A percentile compares a stretch with the other conserved stretches of the same genome.
These are phyloP conservation scores for Drosophila quadrilineata DNA, from an alignment of 1,140 invertebrate genomes.

Conservation along the genomic window DNA sequence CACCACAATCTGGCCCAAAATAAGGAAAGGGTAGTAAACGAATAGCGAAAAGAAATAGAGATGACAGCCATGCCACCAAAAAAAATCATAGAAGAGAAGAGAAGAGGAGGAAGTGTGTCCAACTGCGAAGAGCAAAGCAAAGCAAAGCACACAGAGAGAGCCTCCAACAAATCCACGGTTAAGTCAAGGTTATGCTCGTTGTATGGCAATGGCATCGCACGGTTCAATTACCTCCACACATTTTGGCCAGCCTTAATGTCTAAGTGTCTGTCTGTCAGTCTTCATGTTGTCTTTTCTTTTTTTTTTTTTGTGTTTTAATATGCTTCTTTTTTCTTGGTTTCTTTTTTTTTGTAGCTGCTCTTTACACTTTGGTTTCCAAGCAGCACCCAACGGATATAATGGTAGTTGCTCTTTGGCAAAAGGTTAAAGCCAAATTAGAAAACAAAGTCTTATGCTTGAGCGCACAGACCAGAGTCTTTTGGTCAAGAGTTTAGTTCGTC, in stretches of 20 bases:
- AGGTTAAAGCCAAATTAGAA: slow-evolving; percentile 72
- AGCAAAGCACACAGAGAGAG: too few species aligned
- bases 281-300: neutral
- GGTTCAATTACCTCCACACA: slow-evolving; percentile 67
- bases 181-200: slow-evolving; percentile 58
- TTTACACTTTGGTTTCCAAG: neutral
- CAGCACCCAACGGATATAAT: slow-evolving; percentile 33
- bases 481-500: slow-evolving; percentile 24
- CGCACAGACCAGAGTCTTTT: slow-evolving; percentile 54
- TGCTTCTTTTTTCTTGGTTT: slow-evolving; percentile 7
- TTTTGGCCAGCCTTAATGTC: too few species aligned
- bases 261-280: too few species aligned
- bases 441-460: slow-evolving; percentile 70
- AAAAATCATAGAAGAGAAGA: too few species aligned
- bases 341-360: neutral
- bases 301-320: slow-evolving; percentile 5
- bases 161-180: slow-evolving; percentile 38
- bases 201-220: too few species aligned
- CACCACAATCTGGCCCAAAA: too few species aligned
- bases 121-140: neutral
- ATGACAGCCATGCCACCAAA: too few species aligned
- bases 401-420: slow-evolving; percentile 45
- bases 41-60: too few species aligned
- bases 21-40: too few species aligned
- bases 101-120: neutral